These are phyloP conservation scores for Archips crataeganus DNA, from an alignment of 2,888 invertebrate genomes.

Conservation along the genomic window DNA sequence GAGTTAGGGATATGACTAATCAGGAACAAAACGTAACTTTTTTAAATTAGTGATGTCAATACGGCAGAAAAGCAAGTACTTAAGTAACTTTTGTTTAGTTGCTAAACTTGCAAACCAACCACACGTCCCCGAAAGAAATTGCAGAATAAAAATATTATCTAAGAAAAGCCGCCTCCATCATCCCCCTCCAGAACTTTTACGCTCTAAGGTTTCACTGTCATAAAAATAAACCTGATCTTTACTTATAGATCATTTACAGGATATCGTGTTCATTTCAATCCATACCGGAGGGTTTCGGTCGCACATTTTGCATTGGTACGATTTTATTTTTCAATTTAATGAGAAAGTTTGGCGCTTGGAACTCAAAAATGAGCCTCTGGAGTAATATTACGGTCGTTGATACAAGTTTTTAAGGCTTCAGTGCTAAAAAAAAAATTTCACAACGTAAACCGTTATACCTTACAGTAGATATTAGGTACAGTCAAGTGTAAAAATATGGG, in stretches of 20 bases:
- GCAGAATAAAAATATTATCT: neutral
- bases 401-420: neutral
- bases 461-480: too few species aligned
- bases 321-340: conserved; percentile 8
- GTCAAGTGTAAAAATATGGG: too few species aligned
- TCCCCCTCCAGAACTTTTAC: neutral
- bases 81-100: neutral
- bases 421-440: neutral
- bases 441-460: neutral
- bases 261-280: neutral
- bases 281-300: neutral
- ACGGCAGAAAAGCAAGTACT: too few species aligned
- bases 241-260: conserved; percentile 9
- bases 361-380: neutral
- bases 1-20: too few species aligned
- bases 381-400: neutral
- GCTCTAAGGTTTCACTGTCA: conserved; percentile 47
- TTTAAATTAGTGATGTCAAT: too few species aligned
- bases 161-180: neutral
- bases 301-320: neutral
- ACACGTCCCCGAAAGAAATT: neutral
- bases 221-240: conserved; percentile 9
- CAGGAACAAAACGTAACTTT: too few species aligned
- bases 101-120: neutral
- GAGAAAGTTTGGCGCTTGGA: neutral